These are phyloP conservation scores for Lamprotornis superbus DNA, from an alignment of 2,113 vertebrate genomes.

Conservation along the genomic window DNA sequence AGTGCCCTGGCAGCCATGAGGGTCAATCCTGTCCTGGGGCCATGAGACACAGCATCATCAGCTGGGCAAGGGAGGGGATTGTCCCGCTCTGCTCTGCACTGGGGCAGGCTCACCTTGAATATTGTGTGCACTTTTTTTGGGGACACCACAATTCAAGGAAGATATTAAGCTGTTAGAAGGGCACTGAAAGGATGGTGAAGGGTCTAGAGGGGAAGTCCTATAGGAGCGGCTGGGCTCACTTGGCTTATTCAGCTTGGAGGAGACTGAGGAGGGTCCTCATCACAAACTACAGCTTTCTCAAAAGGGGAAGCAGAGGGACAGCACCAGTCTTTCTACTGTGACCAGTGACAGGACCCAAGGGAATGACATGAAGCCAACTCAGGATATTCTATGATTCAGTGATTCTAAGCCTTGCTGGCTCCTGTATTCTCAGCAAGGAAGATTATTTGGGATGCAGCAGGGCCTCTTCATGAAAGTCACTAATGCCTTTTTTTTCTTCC, in stretches of 20 bases:
- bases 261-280: background rate
- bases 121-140: background rate
- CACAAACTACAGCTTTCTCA: background rate
- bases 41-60: background rate
- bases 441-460: background rate
- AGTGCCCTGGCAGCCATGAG: background rate
- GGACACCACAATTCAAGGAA: background rate
- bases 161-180: background rate
- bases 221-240: background rate
- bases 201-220: background rate
- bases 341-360: background rate
- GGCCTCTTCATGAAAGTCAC: background rate
- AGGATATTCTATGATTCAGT: background rate
- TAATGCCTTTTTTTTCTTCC: background rate
- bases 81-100: background rate
- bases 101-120: background rate
- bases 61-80: rapidly evolving
- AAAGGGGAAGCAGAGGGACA: background rate
- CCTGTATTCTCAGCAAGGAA: background rate
- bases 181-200: background rate
- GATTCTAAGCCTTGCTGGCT: background rate
- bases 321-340: background rate
- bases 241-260: background rate
- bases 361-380: background rate
- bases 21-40: background rate